phyloP scores from a whole-genome alignment of 2,797 vertebrate species.

The Anguilla marmorata region DNA sequence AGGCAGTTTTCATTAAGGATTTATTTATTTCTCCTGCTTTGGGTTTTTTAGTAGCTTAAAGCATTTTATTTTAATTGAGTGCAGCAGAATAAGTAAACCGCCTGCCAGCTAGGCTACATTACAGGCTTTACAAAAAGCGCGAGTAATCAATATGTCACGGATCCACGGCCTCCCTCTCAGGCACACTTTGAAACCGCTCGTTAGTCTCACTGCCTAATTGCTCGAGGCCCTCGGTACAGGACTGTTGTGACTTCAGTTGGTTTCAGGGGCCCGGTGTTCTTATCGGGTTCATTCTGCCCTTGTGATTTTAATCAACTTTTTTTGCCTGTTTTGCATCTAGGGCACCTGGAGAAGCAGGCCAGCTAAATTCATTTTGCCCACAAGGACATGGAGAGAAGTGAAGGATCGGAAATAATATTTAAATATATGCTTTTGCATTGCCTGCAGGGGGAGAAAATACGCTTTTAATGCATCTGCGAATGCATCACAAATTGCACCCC shows the following conservation, averaged over 20 bases:
- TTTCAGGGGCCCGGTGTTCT: background rate
- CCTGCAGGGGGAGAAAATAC: background rate
- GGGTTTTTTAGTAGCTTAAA: background rate
- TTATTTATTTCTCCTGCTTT: background rate
- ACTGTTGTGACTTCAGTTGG: background rate
- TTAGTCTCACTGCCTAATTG: background rate
- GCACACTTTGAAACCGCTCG: background rate
- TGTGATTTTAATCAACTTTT: slow-evolving; percentile 10
- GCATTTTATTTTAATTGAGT: background rate
- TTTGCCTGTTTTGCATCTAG: background rate
- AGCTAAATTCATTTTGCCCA: slow-evolving; percentile 4
- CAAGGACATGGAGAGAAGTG: background rate
- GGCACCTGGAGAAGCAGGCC: background rate
- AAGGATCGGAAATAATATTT: background rate
- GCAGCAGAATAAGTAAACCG: background rate
- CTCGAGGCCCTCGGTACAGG: background rate
- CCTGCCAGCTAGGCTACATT: background rate
- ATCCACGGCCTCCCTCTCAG: background rate
- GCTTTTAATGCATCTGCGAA: background rate
- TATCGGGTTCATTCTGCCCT: background rate
- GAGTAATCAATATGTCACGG: background rate
- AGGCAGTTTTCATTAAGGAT: slow-evolving; percentile 7
- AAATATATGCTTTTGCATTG: background rate
- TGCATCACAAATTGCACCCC: background rate
- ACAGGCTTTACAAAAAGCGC: background rate